Conservation (phyloP, 2,888 invertebrate genomes). For the Athalia cordata region DNA sequence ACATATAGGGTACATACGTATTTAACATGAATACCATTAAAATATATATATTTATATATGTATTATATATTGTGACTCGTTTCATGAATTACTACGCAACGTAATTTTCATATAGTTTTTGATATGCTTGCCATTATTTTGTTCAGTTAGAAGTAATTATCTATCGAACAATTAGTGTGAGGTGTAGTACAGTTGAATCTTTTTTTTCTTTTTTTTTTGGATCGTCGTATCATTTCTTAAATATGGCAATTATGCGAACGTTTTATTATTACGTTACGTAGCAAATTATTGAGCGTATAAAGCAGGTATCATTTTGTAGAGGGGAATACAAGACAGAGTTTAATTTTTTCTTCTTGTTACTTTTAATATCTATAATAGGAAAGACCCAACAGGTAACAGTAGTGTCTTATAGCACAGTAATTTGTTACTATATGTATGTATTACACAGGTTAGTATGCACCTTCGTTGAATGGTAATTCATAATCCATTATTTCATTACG, state of each 20-base stretch:
- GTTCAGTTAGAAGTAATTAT: too few species aligned
- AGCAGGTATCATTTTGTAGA: conserved; percentile 15
- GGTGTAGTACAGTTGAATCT: not conserved
- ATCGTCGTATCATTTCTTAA: not conserved
- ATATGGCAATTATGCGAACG: not conserved
- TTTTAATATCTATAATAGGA: conserved; percentile 54
- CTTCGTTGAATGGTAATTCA: conserved; percentile 28
- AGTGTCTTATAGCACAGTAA: conserved; percentile 64
- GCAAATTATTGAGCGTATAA: conserved; percentile 33
- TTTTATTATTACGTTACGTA: conserved; percentile 23
- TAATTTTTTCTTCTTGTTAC: conserved; percentile 35
- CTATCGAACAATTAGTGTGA: too few species aligned
- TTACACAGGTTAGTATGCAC: conserved; percentile 13
- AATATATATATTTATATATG: too few species aligned
- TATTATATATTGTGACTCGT: not conserved
- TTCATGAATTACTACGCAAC: conserved; percentile 9
- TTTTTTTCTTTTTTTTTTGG: not conserved
- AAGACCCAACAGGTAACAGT: conserved; percentile 65
- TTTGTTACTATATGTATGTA: not conserved
- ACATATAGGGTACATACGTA: conserved; percentile 55
- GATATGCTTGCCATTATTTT: conserved; percentile 7
- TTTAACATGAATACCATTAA: conserved; percentile 34
- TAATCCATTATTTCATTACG: not conserved
- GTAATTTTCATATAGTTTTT: conserved; percentile 8
- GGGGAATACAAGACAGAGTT: conserved; percentile 23